A percentile compares a stretch with the other conserved stretches of the same genome.
phyloP scores from a whole-genome alignment of 2,888 invertebrate species.

The Rhingia campestris region DNA sequence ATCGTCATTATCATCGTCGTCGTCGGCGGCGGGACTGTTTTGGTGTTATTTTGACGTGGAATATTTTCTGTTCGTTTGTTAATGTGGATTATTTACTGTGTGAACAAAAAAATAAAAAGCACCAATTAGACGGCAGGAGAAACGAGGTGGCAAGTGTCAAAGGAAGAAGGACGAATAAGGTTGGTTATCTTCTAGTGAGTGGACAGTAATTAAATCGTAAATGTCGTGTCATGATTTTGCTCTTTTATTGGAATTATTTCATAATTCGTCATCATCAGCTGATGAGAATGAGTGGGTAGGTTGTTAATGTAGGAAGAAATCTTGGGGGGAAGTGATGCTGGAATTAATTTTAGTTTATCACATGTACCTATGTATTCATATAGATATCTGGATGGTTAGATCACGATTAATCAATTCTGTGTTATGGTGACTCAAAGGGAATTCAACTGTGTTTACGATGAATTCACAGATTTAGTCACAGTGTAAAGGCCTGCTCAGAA shows the following conservation, averaged over 20 bases:
- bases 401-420: neutral
- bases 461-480: neutral
- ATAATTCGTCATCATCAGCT: slow-evolving; percentile 61
- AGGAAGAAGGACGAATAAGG: slow-evolving; percentile 65
- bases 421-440: too few species aligned
- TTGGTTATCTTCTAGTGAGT: slow-evolving; percentile 43
- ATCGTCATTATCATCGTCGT: slow-evolving; percentile 11
- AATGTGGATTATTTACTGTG: slow-evolving; percentile 30
- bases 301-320: slow-evolving; percentile 10
- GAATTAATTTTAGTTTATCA: slow-evolving; percentile 14
- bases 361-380: neutral
- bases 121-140: neutral
- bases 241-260: slow-evolving; percentile 22
- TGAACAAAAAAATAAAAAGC: slow-evolving; percentile 9
- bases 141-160: neutral
- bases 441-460: too few species aligned
- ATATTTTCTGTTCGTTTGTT: slow-evolving; percentile 3
- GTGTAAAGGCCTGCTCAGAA: too few species aligned
- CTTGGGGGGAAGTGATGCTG: neutral
- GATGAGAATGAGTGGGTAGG: slow-evolving; percentile 38
- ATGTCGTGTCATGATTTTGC: slow-evolving; percentile 47
- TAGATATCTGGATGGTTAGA: neutral
- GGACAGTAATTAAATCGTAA: slow-evolving; percentile 35
- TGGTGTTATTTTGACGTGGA: slow-evolving; percentile 48
- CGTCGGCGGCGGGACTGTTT: neutral